A percentile compares a stretch with the other conserved stretches of the same genome.
phyloP scores from a whole-genome alignment of 2,113 vertebrate genomes.

The Pelmatolapia mariae region DNA sequence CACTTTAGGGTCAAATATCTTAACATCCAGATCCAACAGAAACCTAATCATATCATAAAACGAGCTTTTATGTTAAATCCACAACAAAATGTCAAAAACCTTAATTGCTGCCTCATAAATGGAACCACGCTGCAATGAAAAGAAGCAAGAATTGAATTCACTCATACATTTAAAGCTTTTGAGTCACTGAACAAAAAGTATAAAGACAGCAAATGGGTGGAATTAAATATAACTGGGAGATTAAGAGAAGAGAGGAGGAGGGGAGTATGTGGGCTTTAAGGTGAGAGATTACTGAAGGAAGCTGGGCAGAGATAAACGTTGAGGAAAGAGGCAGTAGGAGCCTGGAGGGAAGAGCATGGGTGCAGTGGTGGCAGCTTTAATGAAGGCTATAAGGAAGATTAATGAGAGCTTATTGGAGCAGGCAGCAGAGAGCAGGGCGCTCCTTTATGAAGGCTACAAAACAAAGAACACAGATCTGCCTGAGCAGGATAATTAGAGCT shows the following conservation, averaged over 20 bases:
- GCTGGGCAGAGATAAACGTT: conserved; percentile 28
- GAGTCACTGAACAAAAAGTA: background rate
- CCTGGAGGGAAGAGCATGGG: background rate
- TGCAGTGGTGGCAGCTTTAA: conserved; percentile 59
- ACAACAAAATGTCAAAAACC: background rate
- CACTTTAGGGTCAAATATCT: background rate
- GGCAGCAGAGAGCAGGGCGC: conserved; percentile 29
- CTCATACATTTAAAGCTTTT: background rate
- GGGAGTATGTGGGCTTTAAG: background rate
- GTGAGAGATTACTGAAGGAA: conserved; percentile 10
- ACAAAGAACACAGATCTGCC: conserved; percentile 56
- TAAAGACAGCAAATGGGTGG: background rate
- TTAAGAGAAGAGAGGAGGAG: background rate
- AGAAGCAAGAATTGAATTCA: background rate
- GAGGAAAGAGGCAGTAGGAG: background rate
- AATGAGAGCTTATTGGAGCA: conserved; percentile 61
- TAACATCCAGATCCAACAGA: background rate
- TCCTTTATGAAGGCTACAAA: conserved; percentile 59
- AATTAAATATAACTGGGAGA: conserved; percentile 29
- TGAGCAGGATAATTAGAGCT: conserved; percentile 2
- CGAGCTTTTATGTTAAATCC: background rate
- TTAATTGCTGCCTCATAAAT: background rate
- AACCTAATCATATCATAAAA: background rate
- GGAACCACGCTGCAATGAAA: background rate
- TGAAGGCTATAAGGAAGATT: conserved; percentile 71